phyloP scores from a whole-genome alignment of 2,888 invertebrate genomes.

The Abrostola tripartita region DNA sequence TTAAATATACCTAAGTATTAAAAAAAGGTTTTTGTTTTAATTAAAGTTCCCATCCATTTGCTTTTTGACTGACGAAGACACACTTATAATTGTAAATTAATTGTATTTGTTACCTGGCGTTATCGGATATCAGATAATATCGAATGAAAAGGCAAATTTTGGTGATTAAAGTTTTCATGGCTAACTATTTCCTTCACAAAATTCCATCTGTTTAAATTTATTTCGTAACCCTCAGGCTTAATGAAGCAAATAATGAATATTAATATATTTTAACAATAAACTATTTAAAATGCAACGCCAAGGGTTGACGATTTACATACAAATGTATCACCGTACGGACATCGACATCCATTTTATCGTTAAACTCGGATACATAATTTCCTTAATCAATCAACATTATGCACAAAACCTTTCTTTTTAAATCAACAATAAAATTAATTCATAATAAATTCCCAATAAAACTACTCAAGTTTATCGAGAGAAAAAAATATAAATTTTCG shows the following conservation, averaged over 20 bases:
- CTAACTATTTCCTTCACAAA: constrained; percentile 39
- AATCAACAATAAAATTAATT: constrained; percentile 59
- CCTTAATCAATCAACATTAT: constrained; percentile 45
- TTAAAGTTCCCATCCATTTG: no score
- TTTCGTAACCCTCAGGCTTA: constrained; percentile 39
- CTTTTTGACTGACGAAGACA: not conserved
- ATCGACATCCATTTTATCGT: constrained; percentile 52
- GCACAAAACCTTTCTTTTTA: constrained; percentile 45
- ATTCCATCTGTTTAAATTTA: constrained; percentile 45
- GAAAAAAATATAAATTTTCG: constrained; percentile 69
- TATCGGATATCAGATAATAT: constrained; percentile 31
- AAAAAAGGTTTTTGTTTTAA: no score
- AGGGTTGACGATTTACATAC: constrained; percentile 63
- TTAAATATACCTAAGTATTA: no score
- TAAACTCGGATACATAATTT: constrained; percentile 43
- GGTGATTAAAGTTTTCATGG: constrained; percentile 34
- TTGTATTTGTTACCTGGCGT: constrained; percentile 16
- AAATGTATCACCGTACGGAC: constrained; percentile 56
- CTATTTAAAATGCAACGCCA: constrained; percentile 56
- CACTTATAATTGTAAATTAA: constrained; percentile 14
- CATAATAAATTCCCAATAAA: constrained; percentile 60
- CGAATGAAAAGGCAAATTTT: constrained; percentile 41
- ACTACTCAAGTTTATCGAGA: constrained; percentile 39
- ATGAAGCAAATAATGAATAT: constrained; percentile 62
- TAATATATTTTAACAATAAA: constrained; percentile 62